Evolutionary conservation across 2,888 invertebrate species (phyloP).

Genomic region (Tholera decimalis): DNA sequence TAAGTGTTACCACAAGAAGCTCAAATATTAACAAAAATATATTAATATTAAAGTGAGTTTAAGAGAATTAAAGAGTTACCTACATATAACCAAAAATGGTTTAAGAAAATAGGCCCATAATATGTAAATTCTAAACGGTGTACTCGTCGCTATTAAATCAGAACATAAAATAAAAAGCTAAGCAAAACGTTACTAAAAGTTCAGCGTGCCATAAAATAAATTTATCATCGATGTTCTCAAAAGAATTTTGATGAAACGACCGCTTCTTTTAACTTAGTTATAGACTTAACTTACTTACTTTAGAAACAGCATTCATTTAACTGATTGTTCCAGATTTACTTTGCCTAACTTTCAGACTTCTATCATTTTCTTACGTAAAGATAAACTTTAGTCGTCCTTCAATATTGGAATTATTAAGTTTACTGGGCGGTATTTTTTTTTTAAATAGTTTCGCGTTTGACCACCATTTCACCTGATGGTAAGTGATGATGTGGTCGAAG

Average conservation of each 20-base stretch:
- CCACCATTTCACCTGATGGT: no score
- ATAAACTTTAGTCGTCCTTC: constrained; percentile 21
- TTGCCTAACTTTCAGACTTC: constrained; percentile 17
- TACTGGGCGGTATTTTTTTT: not conserved
- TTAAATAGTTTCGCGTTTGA: no score
- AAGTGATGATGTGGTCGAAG: no score
- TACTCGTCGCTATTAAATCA: no score
- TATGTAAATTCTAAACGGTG: no score
- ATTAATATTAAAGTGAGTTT: no score
- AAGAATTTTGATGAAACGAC: constrained; percentile 48
- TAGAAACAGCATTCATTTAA: constrained; percentile 49
- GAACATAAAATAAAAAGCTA: not conserved
- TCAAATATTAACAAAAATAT: no score
- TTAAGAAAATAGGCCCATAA: no score
- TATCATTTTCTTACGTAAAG: constrained; percentile 20
- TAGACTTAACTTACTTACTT: constrained; percentile 41
- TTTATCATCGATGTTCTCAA: constrained; percentile 27
- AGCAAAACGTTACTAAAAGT: constrained; percentile 11
- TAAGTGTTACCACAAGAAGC: no score
- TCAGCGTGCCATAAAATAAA: constrained; percentile 18
- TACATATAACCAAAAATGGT: no score
- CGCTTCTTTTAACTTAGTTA: constrained; percentile 20
- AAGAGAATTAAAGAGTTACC: no score
- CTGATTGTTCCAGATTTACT: constrained; percentile 36
- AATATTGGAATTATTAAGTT: constrained; percentile 37